Evolutionary conservation across 2,113 vertebrate genomes (phyloP), one percentile per base, ranked within the genome.

Genomic region (Dryoscopus gambensis): DNA sequence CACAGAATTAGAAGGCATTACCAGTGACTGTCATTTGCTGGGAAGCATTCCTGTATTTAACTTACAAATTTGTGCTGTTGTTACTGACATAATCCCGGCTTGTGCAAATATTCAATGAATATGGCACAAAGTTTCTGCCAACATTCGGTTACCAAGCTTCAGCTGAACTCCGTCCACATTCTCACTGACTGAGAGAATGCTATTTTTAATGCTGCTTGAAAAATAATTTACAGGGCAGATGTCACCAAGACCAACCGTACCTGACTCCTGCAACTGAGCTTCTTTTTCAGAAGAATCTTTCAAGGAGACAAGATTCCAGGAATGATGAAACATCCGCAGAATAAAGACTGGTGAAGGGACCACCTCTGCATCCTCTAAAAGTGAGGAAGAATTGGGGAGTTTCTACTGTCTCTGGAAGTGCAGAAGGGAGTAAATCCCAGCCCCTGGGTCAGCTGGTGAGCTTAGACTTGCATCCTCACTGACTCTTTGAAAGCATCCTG

Each of bases 81-180:
- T 46, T 92, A 60, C 75, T 96, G 76, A 76, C 6, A 37, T 77
- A 95, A 96, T 92, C 90, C 89, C 47, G 27, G 50, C 13, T 92
- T 71, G 20, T 73, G 39, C 65, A 97, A 97, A 97, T 35, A 92
- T 53, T 95, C 94, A 84, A 74, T 78, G 57, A 96, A 92, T 85
- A 39, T 37, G 68, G 40, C 52, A 80, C 44, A 75, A 90, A 74
- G 46, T 87, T 95, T 93, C 88, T 69, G 82, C 40, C 90, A 93
- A 75, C 35, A 22, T 68, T 77, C 15, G 30, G 33, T 84, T 92
- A 44, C 42, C 70, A 67, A 78, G 53, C 28, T 78, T 64, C 71
- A 94, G 57, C n/a, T 97, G 68, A 96, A 92, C 64, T 49, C 74
- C 85, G 24, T 69, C 70, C 33, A 62, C 19, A 14, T 59, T 44